Conservation (phyloP, 2,888 invertebrate genomes). For the Watsonalla cultraria region DNA sequence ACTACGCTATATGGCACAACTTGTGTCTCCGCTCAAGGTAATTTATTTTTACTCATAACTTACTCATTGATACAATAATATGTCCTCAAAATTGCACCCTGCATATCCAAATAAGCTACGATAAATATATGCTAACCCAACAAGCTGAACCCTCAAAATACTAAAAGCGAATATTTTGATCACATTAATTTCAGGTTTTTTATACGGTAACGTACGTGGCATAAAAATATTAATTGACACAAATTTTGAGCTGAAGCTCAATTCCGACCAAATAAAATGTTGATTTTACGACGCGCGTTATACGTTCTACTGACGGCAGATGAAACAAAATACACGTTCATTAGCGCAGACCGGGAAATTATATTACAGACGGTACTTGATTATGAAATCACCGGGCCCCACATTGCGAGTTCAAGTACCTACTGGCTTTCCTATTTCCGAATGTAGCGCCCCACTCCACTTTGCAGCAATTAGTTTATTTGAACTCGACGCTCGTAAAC, state of each 20-base stretch:
- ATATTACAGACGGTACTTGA: slow-evolving; percentile 66
- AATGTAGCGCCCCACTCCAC: slow-evolving; percentile 20
- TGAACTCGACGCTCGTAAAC: slow-evolving; percentile 16
- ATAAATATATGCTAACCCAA: too few species aligned
- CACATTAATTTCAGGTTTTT: slow-evolving; percentile 8
- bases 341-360: slow-evolving; percentile 67
- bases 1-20: too few species aligned
- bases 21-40: too few species aligned
- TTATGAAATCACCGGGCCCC: slow-evolving; percentile 56
- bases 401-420: slow-evolving; percentile 38
- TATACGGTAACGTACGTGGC: slow-evolving; percentile 33
- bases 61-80: too few species aligned
- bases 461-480: slow-evolving; percentile 35
- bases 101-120: too few species aligned
- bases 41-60: too few species aligned
- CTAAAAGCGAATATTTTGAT: slow-evolving; percentile 3
- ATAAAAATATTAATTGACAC: slow-evolving; percentile 57
- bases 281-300: slow-evolving; percentile 61
- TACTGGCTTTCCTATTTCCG: slow-evolving; percentile 11
- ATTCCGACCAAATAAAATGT: slow-evolving; percentile 57
- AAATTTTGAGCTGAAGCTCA: slow-evolving; percentile 48
- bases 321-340: slow-evolving; percentile 76
- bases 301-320: slow-evolving; percentile 55
- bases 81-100: too few species aligned
- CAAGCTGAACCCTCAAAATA: slow-evolving; percentile 1